Evolutionary conservation across 2,797 vertebrate species (phyloP), one percentile per base, ranked within the genome.

Genomic region (Picus viridis): DNA sequence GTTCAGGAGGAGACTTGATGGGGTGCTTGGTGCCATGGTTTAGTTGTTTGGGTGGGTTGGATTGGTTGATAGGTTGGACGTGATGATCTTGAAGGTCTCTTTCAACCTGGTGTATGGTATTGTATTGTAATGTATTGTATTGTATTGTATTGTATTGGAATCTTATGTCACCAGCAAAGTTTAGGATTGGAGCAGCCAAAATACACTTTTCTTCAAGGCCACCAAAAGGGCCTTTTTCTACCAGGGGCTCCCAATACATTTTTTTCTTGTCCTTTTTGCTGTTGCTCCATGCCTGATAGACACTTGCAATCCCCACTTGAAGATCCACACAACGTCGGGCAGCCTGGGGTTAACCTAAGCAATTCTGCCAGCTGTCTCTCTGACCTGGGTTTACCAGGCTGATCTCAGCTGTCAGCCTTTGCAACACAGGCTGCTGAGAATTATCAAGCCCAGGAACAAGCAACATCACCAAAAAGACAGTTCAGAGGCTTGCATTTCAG

Each of bases 341-440:
- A 91, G 69, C 47, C 41, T 47, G 41, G 75, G 30, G 41, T 90
- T 94, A 92, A 74, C 57, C 41, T 68, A 36, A 61, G 30, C n/a
- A 61, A 9, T 90, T 73, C 26, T 67, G n/a, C 64, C 61, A 74
- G 75, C 41, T 87, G 62, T 62, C 62, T 84, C 80, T 92, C 41
- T 80, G 72, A 43, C 32, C 16, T 29, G 57, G 41, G 4, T 69
- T 91, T 86, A 13, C 59, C 58, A 53, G 32, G 30, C 69, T 70
- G 58, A 51, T 85, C 81, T 92, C 64, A 68, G 54, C 80, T 78
- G 49, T 71, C 58, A 64, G 62, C 49, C 24, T 86, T 76, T 68
- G 7, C 4, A 12, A 15, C 18, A 65, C 62, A 15, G 36, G 61
- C 36, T 69, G 30, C 58, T 7, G 47, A 71, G 83, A 78, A 16